Base-by-base conservation (phyloP, 1,140 invertebrate species). In the Caenorhabditis briggsae region DNA sequence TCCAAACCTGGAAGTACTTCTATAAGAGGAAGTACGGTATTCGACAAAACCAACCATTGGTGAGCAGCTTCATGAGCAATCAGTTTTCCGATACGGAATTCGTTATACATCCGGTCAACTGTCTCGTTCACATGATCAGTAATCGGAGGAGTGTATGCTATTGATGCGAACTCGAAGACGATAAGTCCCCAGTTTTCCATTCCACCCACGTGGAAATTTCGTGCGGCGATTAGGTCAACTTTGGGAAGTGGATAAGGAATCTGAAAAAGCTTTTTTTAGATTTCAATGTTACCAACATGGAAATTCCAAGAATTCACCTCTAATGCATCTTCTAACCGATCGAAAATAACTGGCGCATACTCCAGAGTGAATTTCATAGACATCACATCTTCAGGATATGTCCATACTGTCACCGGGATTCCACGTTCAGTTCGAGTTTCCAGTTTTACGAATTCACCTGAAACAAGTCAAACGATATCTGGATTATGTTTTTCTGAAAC, bases 141-240 rank as follows among this genome's bases (percentile, higher is more conserved):
- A 48, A 74, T 74, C 43, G 65, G 65, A 2, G 65, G 56, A 25
- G 56, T 82, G 16, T 58, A 59, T 20, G 82, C 53, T 25, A 82
- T 82, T 25, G 53, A 59, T 20, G 82, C 82, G 25, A 82, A 58
- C 18, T 93, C 90, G 89, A 93, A 93, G 25, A 93, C 91, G 0
- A 93, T 91, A 43, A 93, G 89, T 84, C 93, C 93, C 93, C 93
- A 93, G 87, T 93, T 93, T 84, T 93, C 93, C 93, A 93, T 93
- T 12, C 92, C 93, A 12, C 93, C 93, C n/a, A 92, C 93, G 85
- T 92, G 93, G 87, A 93, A 93, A 86, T 93, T 93, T 33, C 93
- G 92, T 11, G 93, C 92, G 6, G 93, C 93, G n/a, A 93, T 93
- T 88, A 94, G 92, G 90, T 94, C 93, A 65, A 93, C 83, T 88